These are phyloP conservation scores for Delphinus delphis DNA, from an alignment of 2,113 vertebrate species.

Conservation along the genomic window DNA sequence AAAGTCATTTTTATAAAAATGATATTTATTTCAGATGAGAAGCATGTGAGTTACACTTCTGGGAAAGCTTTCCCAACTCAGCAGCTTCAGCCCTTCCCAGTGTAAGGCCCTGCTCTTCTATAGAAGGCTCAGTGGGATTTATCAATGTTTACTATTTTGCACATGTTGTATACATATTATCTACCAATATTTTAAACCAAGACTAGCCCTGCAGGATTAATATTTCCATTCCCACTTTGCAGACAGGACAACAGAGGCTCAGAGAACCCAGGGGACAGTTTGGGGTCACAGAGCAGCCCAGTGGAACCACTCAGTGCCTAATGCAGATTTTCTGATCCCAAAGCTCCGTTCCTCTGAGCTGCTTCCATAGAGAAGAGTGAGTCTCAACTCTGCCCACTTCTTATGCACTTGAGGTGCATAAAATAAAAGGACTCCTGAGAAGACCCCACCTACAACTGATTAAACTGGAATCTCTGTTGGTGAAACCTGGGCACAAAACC, in stretches of 20 bases:
- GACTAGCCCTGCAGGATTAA: background rate
- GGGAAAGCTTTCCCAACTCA: background rate
- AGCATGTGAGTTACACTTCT: background rate
- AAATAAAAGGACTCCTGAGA: background rate
- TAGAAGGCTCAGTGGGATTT: background rate
- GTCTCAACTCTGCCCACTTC: background rate
- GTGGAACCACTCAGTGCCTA: background rate
- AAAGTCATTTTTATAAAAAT: background rate
- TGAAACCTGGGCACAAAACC: background rate
- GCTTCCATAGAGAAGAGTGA: background rate
- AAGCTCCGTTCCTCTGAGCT: background rate
- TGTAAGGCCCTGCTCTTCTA: background rate
- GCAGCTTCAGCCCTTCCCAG: accelerated
- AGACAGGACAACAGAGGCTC: background rate
- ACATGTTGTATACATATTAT: background rate
- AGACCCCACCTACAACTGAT: background rate
- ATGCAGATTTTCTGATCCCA: background rate
- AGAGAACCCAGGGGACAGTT: background rate
- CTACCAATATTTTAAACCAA: background rate
- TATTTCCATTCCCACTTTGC: background rate
- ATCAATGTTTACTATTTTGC: background rate
- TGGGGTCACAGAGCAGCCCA: background rate
- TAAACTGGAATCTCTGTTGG: background rate
- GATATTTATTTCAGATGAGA: background rate
- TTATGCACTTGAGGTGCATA: too few species aligned